phyloP scores from a whole-genome alignment of 2,888 invertebrate species.

The Ichneumoninae sp. region DNA sequence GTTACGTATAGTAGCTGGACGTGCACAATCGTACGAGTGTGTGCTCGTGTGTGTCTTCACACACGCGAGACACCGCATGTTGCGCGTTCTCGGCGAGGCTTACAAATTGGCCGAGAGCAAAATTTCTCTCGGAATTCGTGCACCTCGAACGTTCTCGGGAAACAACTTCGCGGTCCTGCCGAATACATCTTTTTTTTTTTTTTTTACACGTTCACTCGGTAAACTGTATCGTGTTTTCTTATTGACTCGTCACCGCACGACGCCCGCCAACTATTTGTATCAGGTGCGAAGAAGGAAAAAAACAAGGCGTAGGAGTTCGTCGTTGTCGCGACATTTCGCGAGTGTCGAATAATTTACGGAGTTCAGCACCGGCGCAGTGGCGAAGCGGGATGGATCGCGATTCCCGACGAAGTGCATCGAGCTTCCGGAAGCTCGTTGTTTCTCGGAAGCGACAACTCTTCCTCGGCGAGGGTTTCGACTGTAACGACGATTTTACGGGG shows the following conservation, averaged over 20 bases:
- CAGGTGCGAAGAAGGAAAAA: slow-evolving; percentile 9
- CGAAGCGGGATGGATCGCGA: not conserved
- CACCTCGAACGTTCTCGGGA: slow-evolving; percentile 7
- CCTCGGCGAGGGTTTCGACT: not conserved
- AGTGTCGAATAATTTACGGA: slow-evolving; percentile 55
- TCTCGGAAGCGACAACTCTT: not conserved
- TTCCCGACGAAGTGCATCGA: not conserved
- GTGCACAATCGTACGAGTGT: slow-evolving; percentile 8
- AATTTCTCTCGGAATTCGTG: slow-evolving; percentile 12
- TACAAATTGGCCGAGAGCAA: slow-evolving; percentile 6
- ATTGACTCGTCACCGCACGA: slow-evolving; percentile 31
- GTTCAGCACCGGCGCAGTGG: slow-evolving; percentile 4
- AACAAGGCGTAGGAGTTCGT: slow-evolving; percentile 10
- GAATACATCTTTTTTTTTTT: not conserved
- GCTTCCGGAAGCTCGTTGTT: slow-evolving; percentile 22
- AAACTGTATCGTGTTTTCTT: slow-evolving; percentile 26
- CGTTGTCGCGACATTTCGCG: slow-evolving; percentile 42
- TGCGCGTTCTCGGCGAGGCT: slow-evolving; percentile 2
- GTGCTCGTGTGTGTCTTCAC: not conserved
- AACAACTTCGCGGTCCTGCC: not conserved
- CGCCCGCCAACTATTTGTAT: not conserved
- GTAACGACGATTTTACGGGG: not conserved
- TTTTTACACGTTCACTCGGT: slow-evolving; percentile 7
- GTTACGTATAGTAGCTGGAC: slow-evolving; percentile 68
- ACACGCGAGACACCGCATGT: not conserved